Evolutionary conservation across 2,113 vertebrate species (phyloP), one percentile per base, ranked within the genome.

Genomic region (Urocynchramus pylzowi): DNA sequence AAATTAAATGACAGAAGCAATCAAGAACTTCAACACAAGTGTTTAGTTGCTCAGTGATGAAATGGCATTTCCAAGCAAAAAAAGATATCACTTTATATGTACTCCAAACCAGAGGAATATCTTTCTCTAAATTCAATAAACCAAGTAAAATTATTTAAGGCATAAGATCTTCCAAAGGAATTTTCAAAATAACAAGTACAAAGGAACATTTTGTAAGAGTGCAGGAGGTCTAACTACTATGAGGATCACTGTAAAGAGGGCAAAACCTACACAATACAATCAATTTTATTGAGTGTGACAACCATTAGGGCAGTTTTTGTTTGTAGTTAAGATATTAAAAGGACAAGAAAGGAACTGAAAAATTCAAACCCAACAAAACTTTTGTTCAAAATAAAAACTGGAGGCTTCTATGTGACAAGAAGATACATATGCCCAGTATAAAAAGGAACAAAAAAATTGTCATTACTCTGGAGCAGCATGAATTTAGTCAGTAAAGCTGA

Each of bases 101-200:
- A 67, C 73, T 30, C 27, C 16, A 61, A 93, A 54, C 10, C 53
- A 84, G 69, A 84, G 19, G 30, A 89, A 60, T 67, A 91, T 14
- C 42, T 75, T 93, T 71, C 87, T 60, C 52, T 87, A 95, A 84
- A 82, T 84, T 82, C 52, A 93, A 84, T 82, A 95, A 97, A 94
- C 23, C 14, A 79, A 84, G 39, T 11, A 63, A 87, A 84, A 84
- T 50, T 4, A 94, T 53, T 80, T 89, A 76, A 88, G 87, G 80
- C 31, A 70, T 63, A 64, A 74, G 71, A 81, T 91, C 84, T 84
- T 95, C 52, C n/a, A 68, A 52, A 91, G 64, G 60, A 89, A 93
- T 94, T 77, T 33, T 59, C 60, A 67, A 54, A 70, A 82, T 78
- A 92, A 53, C 33, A 92, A 92, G 82, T 42, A 57, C 47, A 86